phyloP scores from a whole-genome alignment of 2,888 invertebrate species.

The Sipha maydis region DNA sequence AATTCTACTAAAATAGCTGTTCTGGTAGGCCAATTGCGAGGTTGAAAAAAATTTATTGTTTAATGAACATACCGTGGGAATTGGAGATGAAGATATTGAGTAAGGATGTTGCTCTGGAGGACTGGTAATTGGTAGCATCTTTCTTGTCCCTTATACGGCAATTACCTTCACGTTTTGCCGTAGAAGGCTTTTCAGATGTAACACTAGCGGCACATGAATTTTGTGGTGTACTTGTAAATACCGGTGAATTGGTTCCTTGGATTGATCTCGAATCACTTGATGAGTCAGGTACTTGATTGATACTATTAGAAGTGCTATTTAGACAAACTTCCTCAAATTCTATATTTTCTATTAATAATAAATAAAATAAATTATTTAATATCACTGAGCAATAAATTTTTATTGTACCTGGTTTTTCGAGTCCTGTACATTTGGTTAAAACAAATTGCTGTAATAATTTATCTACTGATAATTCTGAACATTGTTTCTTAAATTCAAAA shows the following conservation, averaged over 20 bases:
- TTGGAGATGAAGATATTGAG: slow-evolving; percentile 95
- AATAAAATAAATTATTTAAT: slow-evolving; percentile 53
- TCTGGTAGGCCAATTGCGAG: slow-evolving; percentile 59
- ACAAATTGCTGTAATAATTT: slow-evolving; percentile 92
- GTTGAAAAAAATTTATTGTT: slow-evolving; percentile 54
- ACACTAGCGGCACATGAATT: slow-evolving; percentile 42
- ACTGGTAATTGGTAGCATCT: slow-evolving; percentile 73
- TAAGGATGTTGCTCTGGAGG: slow-evolving; percentile 92
- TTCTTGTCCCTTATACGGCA: slow-evolving; percentile 66
- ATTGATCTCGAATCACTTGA: slow-evolving; percentile 66
- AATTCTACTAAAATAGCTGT: slow-evolving; percentile 58
- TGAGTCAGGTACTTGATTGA: slow-evolving; percentile 46
- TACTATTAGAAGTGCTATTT: slow-evolving; percentile 48
- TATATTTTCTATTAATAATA: slow-evolving; percentile 61
- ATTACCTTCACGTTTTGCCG: slow-evolving; percentile 76
- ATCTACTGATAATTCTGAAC: slow-evolving; percentile 90
- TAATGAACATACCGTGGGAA: slow-evolving; percentile 80
- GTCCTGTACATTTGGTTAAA: slow-evolving; percentile 89
- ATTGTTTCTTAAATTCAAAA: slow-evolving; percentile 90
- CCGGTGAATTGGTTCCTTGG: slow-evolving; percentile 56
- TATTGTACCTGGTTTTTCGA: slow-evolving; percentile 86
- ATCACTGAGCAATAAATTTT: background rate
- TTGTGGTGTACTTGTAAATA: slow-evolving; percentile 17
- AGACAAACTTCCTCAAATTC: slow-evolving; percentile 63
- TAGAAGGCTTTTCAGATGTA: slow-evolving; percentile 65